Evolutionary conservation across 2,113 vertebrate species (phyloP).

Genomic region (Gallinago paraguaiae): DNA sequence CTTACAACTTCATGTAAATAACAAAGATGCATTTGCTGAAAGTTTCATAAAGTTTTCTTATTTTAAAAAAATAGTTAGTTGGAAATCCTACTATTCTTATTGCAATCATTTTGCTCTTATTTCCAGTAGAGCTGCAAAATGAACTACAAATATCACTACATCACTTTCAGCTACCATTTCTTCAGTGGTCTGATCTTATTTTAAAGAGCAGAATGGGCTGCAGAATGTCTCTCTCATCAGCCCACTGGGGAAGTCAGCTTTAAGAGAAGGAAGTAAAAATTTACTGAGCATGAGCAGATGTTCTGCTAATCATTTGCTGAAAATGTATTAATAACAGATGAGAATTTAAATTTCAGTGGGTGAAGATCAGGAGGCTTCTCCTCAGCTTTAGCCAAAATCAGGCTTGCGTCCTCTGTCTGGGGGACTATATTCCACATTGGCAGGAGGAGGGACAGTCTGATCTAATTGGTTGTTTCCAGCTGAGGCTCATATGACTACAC

Average conservation of each 20-base stretch:
- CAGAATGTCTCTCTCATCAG: not conserved
- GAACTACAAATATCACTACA: not conserved
- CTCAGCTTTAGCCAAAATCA: constrained; percentile 30
- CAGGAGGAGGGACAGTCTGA: not conserved
- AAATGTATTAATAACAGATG: constrained; percentile 50
- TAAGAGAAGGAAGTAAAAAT: constrained; percentile 39
- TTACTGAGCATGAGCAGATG: constrained; percentile 44
- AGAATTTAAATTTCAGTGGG: constrained; percentile 44
- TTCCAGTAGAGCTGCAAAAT: not conserved
- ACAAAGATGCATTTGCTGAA: not conserved
- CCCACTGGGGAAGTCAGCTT: not conserved
- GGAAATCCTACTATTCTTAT: not conserved
- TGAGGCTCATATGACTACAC: not conserved
- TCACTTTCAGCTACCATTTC: not conserved
- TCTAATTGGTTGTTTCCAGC: constrained; percentile 34
- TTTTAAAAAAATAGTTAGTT: not conserved
- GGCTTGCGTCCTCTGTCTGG: not conserved
- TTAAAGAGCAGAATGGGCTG: not conserved
- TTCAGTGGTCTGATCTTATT: not conserved
- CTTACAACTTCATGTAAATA: not conserved
- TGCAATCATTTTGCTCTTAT: not conserved
- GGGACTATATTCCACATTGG: not conserved
- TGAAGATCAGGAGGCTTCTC: constrained; percentile 7
- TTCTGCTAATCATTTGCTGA: constrained; percentile 37
- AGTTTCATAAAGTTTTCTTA: not conserved